phyloP scores from a whole-genome alignment of 1,140 invertebrate genomes.

The Drosophila funebris region DNA sequence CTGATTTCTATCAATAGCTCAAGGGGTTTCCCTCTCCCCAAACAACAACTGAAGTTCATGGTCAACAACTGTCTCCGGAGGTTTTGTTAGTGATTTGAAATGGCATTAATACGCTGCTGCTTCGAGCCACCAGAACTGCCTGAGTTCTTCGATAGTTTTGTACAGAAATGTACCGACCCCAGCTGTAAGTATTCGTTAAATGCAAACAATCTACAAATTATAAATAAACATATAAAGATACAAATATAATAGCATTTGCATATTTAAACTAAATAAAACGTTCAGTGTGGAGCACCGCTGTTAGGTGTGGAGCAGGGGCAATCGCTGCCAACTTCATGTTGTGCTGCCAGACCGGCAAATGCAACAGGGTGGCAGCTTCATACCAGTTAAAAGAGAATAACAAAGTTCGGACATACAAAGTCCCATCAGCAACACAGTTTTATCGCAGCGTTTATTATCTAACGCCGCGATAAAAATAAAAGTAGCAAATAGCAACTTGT shows the following conservation, averaged over 20 bases:
- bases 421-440: background rate
- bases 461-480: constrained; percentile 60
- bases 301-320: background rate
- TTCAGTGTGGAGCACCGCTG: background rate
- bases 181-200: constrained; percentile 88
- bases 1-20: constrained; percentile 54
- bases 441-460: constrained; percentile 62
- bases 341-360: constrained; percentile 2
- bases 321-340: constrained; percentile 30
- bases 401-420: constrained; percentile 13
- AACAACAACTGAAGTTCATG: constrained; percentile 54
- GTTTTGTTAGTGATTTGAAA: constrained; percentile 63
- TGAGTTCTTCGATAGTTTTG: constrained; percentile 89
- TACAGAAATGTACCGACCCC: constrained; percentile 91
- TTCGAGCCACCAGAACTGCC: constrained; percentile 89
- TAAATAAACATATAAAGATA: no score
- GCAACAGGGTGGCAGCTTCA: constrained; percentile 6
- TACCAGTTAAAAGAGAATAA: constrained; percentile 10
- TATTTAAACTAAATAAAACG: no score
- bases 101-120: constrained; percentile 91
- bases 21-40: background rate
- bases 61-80: constrained; percentile 27
- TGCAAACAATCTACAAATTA: background rate
- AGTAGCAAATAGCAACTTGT: constrained; percentile 28
- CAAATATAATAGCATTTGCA: no score